Base-by-base conservation (phyloP, 2,113 vertebrate genomes). In the Chlorodrepanis virens region DNA sequence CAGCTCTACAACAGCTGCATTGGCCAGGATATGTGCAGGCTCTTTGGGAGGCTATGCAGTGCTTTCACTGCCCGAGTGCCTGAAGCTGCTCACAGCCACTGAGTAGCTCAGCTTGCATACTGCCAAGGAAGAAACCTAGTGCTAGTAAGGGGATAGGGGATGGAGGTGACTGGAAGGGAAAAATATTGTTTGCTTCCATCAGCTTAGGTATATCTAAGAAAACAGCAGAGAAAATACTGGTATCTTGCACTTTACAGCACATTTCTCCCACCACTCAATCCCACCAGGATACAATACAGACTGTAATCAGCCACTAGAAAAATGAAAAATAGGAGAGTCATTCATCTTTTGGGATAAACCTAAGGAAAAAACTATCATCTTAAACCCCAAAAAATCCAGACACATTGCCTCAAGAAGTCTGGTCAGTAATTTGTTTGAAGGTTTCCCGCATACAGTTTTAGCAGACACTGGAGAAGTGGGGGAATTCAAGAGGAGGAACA, bases 51-150 rank as follows among this genome's bases (percentile, higher is more conserved):
- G 35, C 50, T 22, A 12, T 12, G 11, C 9, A 63, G 23, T 8
- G 57, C 53, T 54, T 40, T 57, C 49, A 54, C 39, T 28, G 12
- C 6, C 45, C 16, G 42, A 45, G 12, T 11, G 22, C 47, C 42
- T 67, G 68, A 54, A 64, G 81, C 45, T 84, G 72, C 64, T 75
- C 57, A 29, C 14, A 54, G 75, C 3, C 7, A 1, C 28, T 9
- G 56, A 45, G 64, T 54, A 79, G 52, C 29, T 87, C 74, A 39
- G 45, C 9, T 37, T 17, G 28, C 23, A 29, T 0, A 0, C 31
- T 49, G 42, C 50, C 0, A 4, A 54, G 29, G 33, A 61, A 61
- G 68, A 65, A 57, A 14, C 21, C 40, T 24, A 14, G 14, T 37
- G 37, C n/a, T 60, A 69, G 45, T 24, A 77, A 81, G 11, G 39